phyloP scores from a whole-genome alignment of 2,888 invertebrate genomes.

The Cybosia mesomella region DNA sequence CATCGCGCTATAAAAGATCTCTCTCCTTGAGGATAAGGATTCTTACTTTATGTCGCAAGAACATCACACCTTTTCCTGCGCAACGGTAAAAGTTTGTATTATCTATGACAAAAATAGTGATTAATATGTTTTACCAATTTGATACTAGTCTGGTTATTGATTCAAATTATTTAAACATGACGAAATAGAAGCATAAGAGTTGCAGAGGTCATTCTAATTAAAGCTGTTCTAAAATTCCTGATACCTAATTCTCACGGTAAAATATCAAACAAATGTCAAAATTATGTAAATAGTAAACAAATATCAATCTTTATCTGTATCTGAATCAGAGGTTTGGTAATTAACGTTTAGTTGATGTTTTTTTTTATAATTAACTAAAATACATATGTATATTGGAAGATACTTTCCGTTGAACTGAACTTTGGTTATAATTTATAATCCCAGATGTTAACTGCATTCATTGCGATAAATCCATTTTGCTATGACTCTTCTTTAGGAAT shows the following conservation, averaged over 20 bases:
- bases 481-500: no score
- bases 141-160: no score
- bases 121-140: no score
- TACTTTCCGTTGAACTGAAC: slow-evolving; percentile 35
- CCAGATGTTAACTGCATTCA: slow-evolving; percentile 32
- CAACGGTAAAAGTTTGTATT: no score
- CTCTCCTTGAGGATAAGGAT: background rate
- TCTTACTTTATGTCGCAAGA: background rate
- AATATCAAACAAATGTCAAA: slow-evolving; percentile 28
- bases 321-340: slow-evolving; percentile 36
- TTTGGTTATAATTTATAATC: slow-evolving; percentile 34
- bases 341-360: slow-evolving; percentile 37
- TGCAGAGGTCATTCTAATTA: slow-evolving; percentile 15
- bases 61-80: background rate
- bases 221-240: slow-evolving; percentile 18
- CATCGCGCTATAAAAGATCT: background rate
- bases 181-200: background rate
- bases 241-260: slow-evolving; percentile 35
- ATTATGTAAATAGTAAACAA: slow-evolving; percentile 42
- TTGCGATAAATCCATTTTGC: slow-evolving; percentile 24
- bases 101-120: no score
- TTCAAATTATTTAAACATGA: background rate
- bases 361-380: slow-evolving; percentile 30
- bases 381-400: slow-evolving; percentile 23
- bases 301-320: slow-evolving; percentile 32